Evolutionary conservation across 2,797 vertebrate species (phyloP).

Genomic region (Aplochiton taeniatus): DNA sequence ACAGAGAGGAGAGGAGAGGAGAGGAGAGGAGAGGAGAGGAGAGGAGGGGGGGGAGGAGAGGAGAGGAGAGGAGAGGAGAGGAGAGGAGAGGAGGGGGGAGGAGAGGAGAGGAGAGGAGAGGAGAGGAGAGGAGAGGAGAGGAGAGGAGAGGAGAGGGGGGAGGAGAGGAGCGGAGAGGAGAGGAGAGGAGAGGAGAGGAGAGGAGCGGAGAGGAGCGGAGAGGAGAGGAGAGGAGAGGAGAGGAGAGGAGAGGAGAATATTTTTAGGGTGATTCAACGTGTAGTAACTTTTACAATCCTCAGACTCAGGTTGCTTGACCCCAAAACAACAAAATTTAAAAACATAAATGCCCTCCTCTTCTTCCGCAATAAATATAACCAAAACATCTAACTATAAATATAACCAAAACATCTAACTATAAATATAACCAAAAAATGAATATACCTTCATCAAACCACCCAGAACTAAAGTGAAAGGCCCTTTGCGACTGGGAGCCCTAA

Average conservation of each 20-base stretch:
- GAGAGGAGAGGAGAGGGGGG: not conserved
- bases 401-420: too few relatives aligned
- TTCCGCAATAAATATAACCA: too few relatives aligned
- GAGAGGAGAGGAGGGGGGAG: not conserved
- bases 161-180: not conserved
- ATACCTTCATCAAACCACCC: too few relatives aligned
- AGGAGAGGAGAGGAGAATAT: constrained; percentile 1
- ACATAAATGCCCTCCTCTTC: too few relatives aligned
- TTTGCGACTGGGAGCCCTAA: too few relatives aligned
- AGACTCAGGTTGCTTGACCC: too few relatives aligned
- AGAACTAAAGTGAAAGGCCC: too few relatives aligned
- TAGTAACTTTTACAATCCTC: too few relatives aligned
- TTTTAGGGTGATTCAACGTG: too few relatives aligned
- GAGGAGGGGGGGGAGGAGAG: not conserved
- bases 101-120: not conserved
- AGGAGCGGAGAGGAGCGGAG: constrained; percentile 36
- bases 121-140: not conserved
- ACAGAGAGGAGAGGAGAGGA: not conserved
- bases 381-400: too few relatives aligned
- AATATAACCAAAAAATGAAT: too few relatives aligned
- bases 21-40: not conserved
- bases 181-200: not conserved
- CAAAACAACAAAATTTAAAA: too few relatives aligned
- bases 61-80: not conserved
- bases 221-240: constrained; percentile 5